A percentile compares a stretch with the other conserved stretches of the same genome.
Conservation (phyloP, 2,797 vertebrate genomes). For the Margarornis squamiger region DNA sequence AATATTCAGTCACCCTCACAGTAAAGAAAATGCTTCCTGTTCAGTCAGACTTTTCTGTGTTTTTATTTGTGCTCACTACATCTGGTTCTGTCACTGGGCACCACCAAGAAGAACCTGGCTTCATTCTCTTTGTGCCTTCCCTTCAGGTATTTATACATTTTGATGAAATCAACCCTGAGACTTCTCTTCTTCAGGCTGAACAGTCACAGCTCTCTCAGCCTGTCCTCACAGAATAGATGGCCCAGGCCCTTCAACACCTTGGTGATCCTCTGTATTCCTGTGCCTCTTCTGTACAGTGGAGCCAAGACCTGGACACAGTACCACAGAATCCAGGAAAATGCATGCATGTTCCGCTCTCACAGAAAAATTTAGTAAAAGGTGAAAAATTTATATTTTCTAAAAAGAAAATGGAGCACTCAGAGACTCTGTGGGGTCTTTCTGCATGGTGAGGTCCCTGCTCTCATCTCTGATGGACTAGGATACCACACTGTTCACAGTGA, state of each 20-base stretch:
- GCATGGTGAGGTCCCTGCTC: rapidly evolving
- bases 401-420: background rate
- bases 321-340: background rate
- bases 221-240: background rate
- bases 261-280: background rate
- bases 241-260: background rate
- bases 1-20: background rate
- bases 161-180: background rate
- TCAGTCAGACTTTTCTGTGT: background rate
- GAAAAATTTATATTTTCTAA: background rate
- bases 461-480: background rate
- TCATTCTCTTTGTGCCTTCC: background rate
- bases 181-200: background rate
- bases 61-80: background rate
- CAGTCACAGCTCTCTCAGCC: background rate
- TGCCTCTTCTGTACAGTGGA: background rate
- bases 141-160: background rate
- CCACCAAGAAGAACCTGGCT: background rate
- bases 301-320: background rate
- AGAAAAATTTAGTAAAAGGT: background rate
- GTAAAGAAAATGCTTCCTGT: background rate
- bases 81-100: background rate
- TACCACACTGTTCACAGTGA: background rate
- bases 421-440: background rate
- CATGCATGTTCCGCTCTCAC: background rate